These are phyloP conservation scores for Meta bourneti DNA, from an alignment of 2,888 invertebrate species.

Conservation along the genomic window DNA sequence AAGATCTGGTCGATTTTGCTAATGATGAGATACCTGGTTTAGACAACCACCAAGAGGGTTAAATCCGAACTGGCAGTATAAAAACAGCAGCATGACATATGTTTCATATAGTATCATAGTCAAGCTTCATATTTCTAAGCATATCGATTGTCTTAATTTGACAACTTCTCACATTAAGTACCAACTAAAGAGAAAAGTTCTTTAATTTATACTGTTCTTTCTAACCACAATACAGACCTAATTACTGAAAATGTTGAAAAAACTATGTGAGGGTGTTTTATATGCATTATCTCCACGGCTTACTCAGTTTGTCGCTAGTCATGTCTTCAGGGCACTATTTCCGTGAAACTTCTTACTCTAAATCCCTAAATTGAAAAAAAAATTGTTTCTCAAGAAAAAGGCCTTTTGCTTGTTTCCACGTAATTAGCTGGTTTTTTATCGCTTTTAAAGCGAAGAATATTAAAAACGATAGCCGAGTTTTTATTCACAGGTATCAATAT, in stretches of 20 bases:
- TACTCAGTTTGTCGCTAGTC: conserved; percentile 5
- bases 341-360: conserved; percentile 14
- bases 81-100: too few relatives aligned
- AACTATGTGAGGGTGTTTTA: not conserved
- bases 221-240: conserved; percentile 10
- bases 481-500: conserved; percentile 36
- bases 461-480: conserved; percentile 12
- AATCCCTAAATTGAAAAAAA: conserved; percentile 2
- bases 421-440: conserved; percentile 41
- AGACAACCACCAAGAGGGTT: too few relatives aligned
- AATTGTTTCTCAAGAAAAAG: not conserved
- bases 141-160: not conserved
- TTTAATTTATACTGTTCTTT: conserved; percentile 22
- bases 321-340: conserved; percentile 15
- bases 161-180: not conserved
- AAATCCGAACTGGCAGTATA: too few relatives aligned
- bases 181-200: not conserved
- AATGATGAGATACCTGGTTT: too few relatives aligned
- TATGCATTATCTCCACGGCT: conserved; percentile 36
- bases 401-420: conserved; percentile 14
- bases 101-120: too few relatives aligned
- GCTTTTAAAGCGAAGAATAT: not conserved
- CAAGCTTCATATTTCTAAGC: too few relatives aligned
- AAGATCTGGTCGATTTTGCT: too few relatives aligned
- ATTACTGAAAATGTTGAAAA: conserved; percentile 24